Percentiles rank a stretch among this genome's conserved stretches.
Evolutionary conservation across 92 coral and sea anemone genomes (phyloP).

Genomic region (Siderastrea radians): DNA sequence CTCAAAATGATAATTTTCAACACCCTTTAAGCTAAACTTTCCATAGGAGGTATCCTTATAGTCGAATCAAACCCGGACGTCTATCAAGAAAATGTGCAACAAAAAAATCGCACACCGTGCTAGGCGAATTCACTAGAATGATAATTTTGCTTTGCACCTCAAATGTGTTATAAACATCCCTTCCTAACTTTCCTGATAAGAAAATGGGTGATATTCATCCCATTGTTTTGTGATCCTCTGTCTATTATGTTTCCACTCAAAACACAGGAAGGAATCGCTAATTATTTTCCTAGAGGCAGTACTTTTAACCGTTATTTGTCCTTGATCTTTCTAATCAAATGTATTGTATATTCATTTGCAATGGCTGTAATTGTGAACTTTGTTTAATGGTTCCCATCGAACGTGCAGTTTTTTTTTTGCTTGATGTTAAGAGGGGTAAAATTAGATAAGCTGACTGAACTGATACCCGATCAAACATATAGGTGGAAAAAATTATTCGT

Average conservation of each 20-base stretch:
- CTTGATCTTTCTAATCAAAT: constrained; percentile 17
- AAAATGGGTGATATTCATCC: background rate
- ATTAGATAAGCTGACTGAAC: background rate
- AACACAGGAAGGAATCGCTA: background rate
- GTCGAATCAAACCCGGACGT: background rate
- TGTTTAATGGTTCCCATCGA: background rate
- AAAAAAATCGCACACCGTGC: background rate
- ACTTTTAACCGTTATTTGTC: background rate
- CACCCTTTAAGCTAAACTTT: background rate
- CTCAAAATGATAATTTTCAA: background rate
- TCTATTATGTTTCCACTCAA: background rate
- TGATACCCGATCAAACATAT: background rate
- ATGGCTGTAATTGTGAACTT: background rate
- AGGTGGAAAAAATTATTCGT: too few relatives aligned
- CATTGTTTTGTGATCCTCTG: background rate
- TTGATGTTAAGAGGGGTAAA: background rate
- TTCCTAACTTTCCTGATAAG: background rate
- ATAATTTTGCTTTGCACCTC: background rate
- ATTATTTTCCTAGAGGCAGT: background rate
- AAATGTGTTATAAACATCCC: background rate
- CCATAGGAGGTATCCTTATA: background rate
- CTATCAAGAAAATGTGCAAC: background rate
- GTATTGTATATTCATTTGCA: background rate
- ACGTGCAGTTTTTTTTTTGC: background rate
- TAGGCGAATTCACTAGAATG: background rate